Percentiles rank a stretch among this genome's conserved stretches.
Conservation (phyloP, 2,797 vertebrate genomes). For the Holocentrus rufus region DNA sequence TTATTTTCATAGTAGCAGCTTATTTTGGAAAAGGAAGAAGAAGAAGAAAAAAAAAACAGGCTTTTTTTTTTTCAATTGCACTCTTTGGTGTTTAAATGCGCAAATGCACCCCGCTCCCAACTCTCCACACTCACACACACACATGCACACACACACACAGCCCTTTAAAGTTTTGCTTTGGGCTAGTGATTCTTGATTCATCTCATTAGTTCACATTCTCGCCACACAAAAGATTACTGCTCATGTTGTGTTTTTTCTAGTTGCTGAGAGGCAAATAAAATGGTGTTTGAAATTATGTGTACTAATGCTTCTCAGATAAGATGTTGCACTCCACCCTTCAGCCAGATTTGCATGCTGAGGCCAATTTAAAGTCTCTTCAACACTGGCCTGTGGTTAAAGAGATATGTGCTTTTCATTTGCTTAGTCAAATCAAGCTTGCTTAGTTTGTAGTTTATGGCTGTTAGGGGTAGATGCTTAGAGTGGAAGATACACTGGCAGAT, state of each 20-base stretch:
- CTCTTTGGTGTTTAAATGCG: conserved; percentile 41
- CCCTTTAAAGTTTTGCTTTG: conserved; percentile 62
- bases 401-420: conserved; percentile 35
- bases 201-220: conserved; percentile 78
- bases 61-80: conserved; percentile 32
- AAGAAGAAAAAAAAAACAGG: conserved; percentile 10
- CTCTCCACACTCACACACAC: conserved; percentile 4
- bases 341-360: conserved; percentile 56
- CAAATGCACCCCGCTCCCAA: conserved; percentile 26
- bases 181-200: conserved; percentile 75
- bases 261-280: conserved; percentile 72
- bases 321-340: conserved; percentile 59
- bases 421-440: conserved; percentile 52
- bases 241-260: conserved; percentile 29
- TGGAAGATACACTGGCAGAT: conserved; percentile 32
- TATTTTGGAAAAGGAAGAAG: conserved; percentile 42
- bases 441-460: conserved; percentile 44
- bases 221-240: conserved; percentile 74
- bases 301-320: conserved; percentile 66
- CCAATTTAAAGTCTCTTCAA: conserved; percentile 57
- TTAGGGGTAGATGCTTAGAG: conserved; percentile 29
- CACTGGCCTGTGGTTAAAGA: conserved; percentile 44
- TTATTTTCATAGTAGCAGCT: conserved; percentile 53
- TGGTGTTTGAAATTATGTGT: conserved; percentile 64
- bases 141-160: conserved; percentile 1